These are phyloP conservation scores for Abrostola triplasia DNA, from an alignment of 2,888 invertebrate species.

Conservation along the genomic window DNA sequence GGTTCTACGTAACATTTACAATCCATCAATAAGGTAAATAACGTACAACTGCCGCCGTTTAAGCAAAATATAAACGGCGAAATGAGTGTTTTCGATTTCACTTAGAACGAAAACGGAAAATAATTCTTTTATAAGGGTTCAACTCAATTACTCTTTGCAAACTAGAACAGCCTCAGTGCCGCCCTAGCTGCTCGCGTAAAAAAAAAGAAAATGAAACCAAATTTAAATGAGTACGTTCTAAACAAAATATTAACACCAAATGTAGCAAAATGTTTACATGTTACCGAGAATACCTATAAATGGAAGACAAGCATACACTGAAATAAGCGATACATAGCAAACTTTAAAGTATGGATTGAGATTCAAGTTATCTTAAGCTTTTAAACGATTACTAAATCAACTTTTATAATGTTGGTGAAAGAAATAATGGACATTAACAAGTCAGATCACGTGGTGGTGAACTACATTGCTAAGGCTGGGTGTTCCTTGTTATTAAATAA, in stretches of 20 bases:
- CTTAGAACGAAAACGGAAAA: conserved; percentile 55
- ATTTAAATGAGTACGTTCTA: conserved; percentile 11
- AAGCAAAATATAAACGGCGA: conserved; percentile 48
- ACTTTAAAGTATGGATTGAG: neutral
- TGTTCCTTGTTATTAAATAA: conserved; percentile 85
- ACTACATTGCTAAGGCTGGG: conserved; percentile 66
- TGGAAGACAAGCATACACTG: too few relatives aligned
- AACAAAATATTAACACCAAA: too few relatives aligned
- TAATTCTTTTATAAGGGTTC: conserved; percentile 61
- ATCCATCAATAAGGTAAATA: conserved; percentile 58
- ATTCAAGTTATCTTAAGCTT: conserved; percentile 2
- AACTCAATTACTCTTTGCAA: conserved; percentile 59
- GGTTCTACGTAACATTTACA: conserved; percentile 30
- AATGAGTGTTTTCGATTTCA: conserved; percentile 56
- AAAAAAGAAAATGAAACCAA: conserved; percentile 15
- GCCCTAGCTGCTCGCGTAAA: conserved; percentile 12
- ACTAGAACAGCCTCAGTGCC: conserved; percentile 36
- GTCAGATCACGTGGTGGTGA: conserved; percentile 65
- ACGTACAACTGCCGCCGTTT: conserved; percentile 38
- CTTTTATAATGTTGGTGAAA: conserved; percentile 25
- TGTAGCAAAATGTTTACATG: too few relatives aligned
- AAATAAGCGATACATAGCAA: too few relatives aligned
- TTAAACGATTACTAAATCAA: conserved; percentile 34
- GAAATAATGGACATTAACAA: conserved; percentile 52
- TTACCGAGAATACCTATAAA: too few relatives aligned